phyloP scores from a whole-genome alignment of 2,797 vertebrate genomes.

The Manis pentadactyla region DNA sequence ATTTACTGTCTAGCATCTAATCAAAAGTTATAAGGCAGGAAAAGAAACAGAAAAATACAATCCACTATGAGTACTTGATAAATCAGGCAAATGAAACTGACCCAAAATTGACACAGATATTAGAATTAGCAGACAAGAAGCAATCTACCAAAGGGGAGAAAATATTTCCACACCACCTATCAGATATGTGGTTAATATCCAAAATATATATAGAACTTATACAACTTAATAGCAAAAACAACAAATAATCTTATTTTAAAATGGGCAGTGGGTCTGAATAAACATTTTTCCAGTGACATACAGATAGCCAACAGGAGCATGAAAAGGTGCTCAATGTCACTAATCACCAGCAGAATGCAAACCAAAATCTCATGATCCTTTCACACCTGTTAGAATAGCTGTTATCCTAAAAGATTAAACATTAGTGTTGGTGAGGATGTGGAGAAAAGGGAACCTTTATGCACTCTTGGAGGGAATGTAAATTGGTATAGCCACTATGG shows the following conservation, averaged over 20 bases:
- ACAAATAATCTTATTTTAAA: not conserved
- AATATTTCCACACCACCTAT: not conserved
- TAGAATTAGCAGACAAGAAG: slow-evolving; percentile 19
- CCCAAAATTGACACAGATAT: not conserved
- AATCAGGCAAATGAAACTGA: slow-evolving; percentile 26
- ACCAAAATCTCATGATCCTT: not conserved
- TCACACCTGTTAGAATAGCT: not conserved
- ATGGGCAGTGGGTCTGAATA: not conserved
- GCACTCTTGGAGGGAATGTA: not conserved
- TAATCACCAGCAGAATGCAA: not conserved
- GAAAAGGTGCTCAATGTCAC: not conserved
- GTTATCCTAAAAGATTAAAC: not conserved
- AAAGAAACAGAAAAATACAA: slow-evolving; percentile 20
- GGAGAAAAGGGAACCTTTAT: not conserved
- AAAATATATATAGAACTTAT: not conserved
- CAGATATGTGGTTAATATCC: not conserved
- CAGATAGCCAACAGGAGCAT: not conserved
- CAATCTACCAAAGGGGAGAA: not conserved
- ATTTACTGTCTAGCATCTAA: slow-evolving; percentile 8
- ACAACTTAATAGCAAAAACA: not conserved
- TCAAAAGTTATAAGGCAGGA: not conserved
- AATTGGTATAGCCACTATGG: not conserved
- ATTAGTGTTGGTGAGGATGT: not conserved
- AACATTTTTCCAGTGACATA: not conserved
- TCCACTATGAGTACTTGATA: not conserved